A percentile compares a stretch with the other conserved stretches of the same genome.
phyloP scores from a whole-genome alignment of 2,888 invertebrate genomes.

The Agriopis leucophaearia region DNA sequence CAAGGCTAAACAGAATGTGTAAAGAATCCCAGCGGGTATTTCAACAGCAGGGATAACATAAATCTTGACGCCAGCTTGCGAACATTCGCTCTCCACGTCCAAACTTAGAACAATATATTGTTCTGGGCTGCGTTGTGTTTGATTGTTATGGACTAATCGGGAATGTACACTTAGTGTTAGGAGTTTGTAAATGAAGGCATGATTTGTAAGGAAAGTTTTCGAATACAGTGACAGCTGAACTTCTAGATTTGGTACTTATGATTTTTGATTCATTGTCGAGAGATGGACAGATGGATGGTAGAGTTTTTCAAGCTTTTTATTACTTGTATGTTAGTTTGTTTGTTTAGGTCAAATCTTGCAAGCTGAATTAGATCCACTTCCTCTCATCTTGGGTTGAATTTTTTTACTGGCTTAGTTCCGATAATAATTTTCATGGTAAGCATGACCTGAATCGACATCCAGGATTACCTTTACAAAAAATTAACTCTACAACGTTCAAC shows the following conservation, averaged over 20 bases:
- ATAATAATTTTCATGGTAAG: too few species aligned
- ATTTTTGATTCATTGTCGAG: not conserved
- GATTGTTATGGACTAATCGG: conserved; percentile 46
- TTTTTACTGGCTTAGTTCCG: too few species aligned
- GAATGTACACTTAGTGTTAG: conserved; percentile 21
- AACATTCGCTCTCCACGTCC: conserved; percentile 53
- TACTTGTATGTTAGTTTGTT: too few species aligned
- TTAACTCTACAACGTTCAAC: too few species aligned
- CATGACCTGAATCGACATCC: too few species aligned
- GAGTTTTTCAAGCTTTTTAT: not conserved
- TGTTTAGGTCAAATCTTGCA: too few species aligned
- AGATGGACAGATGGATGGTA: not conserved
- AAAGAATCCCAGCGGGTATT: conserved; percentile 34
- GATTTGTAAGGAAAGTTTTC: conserved; percentile 18
- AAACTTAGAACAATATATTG: conserved; percentile 59
- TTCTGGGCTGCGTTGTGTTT: conserved; percentile 44
- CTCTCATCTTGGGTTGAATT: too few species aligned
- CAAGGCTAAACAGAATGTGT: conserved; percentile 18
- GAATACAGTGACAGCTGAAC: conserved; percentile 2
- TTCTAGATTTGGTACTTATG: not conserved
- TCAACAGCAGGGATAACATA: conserved; percentile 47
- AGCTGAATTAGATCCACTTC: too few species aligned
- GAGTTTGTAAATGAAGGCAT: conserved; percentile 10
- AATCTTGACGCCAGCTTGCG: conserved; percentile 59
- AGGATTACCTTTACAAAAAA: too few species aligned